A percentile compares a stretch with the other conserved stretches of the same genome.
phyloP scores from a whole-genome alignment of 2,888 invertebrate genomes.

The Nomada flava region DNA sequence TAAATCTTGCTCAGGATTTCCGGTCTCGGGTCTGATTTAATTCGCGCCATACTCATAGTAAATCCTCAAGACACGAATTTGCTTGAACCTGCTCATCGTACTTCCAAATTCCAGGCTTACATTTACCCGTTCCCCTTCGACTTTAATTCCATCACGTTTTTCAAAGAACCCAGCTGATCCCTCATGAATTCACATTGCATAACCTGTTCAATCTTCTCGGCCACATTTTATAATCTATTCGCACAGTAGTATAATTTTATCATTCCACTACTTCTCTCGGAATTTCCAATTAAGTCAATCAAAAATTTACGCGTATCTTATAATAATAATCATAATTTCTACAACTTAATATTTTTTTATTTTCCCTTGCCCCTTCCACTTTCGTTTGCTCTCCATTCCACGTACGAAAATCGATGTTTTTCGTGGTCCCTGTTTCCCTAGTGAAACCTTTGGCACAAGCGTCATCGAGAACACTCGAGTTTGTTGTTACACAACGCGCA shows the following conservation, averaged over 20 bases:
- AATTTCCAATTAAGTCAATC: no score
- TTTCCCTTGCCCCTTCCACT: background rate
- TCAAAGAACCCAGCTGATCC: background rate
- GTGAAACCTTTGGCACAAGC: background rate
- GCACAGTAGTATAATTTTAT: no score
- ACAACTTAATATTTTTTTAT: background rate
- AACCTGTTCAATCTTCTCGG: background rate
- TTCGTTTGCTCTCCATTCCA: no score
- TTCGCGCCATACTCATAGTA: background rate
- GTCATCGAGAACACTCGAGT: background rate
- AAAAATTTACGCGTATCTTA: no score
- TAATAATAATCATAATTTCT: no score
- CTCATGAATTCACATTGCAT: background rate
- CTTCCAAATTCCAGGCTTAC: background rate
- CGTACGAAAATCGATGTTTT: background rate
- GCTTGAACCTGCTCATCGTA: background rate
- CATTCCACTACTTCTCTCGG: no score
- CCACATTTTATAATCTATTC: no score
- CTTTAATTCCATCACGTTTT: constrained; percentile 9
- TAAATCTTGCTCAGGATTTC: constrained; percentile 1
- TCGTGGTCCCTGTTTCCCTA: background rate
- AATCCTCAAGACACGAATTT: background rate
- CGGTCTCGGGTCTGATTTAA: background rate
- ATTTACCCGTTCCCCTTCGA: background rate
- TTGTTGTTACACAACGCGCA: background rate